Evolutionary conservation across 2,888 invertebrate species (phyloP), one percentile per base, ranked within the genome.

Genomic region (Pyralis farinalis): DNA sequence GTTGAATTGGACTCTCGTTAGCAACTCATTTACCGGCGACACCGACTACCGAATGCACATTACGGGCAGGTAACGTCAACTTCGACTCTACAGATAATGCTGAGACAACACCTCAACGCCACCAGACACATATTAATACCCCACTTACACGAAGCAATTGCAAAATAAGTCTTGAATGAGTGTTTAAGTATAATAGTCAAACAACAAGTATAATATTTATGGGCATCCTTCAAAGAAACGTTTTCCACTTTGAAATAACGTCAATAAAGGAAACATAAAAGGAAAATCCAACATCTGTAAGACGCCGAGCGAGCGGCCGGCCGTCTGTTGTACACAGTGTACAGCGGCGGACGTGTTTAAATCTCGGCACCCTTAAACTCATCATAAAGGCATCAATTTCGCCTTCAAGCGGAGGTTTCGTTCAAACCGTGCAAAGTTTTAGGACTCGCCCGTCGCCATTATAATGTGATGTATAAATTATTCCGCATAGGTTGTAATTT

Each of bases 361-460:
- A 56, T 47, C 55, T 53, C 49, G 43, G 54, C 56, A 51, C 50
- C 49, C 52, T 10, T 39, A 43, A 60, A 59, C 67, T 64, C 56
- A 59, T 64, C 58, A 64, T 58, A 59, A 59, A 63, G 53, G 51
- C 55, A 62, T 64, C 57, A 55, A 50, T 63, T 56, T 38, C 37
- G 10, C 37, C 32, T 37, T 37, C 7, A 54, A 50, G 43, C 34
- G 33, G 42, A 28, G 34, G 35, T 42, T 39, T 44, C 12, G 27
- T 25, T 11, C 25, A 27, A 35, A 35, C 34, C 12, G 10, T 7
- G 11, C 25, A 12, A 35, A 35, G 25, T 35, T 35, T 35, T 7
- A 20, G 21, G 5, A 11, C 4, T 8, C 22, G 8, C 25, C 8
- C 7, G 5, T 1, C 22, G 10, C 22, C 7, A 16, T 8, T 16